Evolutionary conservation across 1,140 invertebrate species (phyloP).

Genomic region (Cataglyphis hispanica): DNA sequence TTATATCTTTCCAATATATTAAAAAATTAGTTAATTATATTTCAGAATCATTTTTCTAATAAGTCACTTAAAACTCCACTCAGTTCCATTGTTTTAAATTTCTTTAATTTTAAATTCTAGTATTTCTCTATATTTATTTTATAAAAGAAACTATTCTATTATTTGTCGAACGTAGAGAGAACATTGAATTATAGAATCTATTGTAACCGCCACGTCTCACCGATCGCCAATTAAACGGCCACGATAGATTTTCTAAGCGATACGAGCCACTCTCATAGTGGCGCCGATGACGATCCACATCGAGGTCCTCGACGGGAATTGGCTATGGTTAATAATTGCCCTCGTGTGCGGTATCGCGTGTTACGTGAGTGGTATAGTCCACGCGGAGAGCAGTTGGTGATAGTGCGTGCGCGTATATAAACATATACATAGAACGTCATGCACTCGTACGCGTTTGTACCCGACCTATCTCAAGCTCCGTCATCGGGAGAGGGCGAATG

Average conservation of each 20-base stretch:
- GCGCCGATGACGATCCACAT: slow-evolving; percentile 27
- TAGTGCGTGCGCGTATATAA: slow-evolving; percentile 37
- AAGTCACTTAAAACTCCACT: neutral
- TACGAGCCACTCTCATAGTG: slow-evolving; percentile 27
- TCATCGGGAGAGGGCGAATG: slow-evolving; percentile 79
- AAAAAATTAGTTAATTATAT: neutral
- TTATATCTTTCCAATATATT: neutral
- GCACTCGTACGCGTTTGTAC: slow-evolving; percentile 68
- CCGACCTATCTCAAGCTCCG: slow-evolving; percentile 83
- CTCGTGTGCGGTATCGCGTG: slow-evolving; percentile 39
- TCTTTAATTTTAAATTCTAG: neutral
- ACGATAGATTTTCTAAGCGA: slow-evolving; percentile 46
- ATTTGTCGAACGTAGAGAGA: neutral
- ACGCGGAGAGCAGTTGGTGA: neutral
- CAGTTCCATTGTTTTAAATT: neutral
- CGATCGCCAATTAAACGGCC: slow-evolving; percentile 40
- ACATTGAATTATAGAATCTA: neutral
- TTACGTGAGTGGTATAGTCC: slow-evolving; percentile 29
- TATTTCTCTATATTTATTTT: neutral
- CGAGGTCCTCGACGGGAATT: slow-evolving; percentile 32
- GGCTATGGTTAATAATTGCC: slow-evolving; percentile 58
- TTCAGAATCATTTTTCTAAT: neutral
- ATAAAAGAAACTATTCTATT: neutral
- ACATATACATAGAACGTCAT: slow-evolving; percentile 17
- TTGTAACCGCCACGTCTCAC: slow-evolving; percentile 10